phyloP scores from a whole-genome alignment of 2,888 invertebrate species.

The Bursaphelenchus okinawaensis region DNA sequence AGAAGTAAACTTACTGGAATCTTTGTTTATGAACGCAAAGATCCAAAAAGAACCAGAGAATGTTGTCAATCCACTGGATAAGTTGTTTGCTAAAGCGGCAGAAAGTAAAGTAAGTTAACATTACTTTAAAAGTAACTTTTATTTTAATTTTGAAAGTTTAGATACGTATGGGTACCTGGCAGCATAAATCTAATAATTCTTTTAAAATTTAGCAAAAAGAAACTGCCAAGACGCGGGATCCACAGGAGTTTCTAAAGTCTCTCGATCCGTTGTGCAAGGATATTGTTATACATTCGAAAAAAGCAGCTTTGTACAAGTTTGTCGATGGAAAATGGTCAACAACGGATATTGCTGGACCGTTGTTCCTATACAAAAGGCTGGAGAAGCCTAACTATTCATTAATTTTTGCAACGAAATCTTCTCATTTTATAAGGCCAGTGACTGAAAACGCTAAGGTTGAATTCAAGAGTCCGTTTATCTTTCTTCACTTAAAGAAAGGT shows the following conservation, averaged over 20 bases:
- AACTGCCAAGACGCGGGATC: background rate
- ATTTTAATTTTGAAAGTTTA: too few species aligned
- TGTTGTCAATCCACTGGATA: background rate
- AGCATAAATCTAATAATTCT: too few species aligned
- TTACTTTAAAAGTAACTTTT: too few species aligned
- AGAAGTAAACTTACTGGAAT: too few species aligned
- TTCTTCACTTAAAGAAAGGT: background rate
- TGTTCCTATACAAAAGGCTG: conserved; percentile 47
- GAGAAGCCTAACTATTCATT: conserved; percentile 39
- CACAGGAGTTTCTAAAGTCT: conserved; percentile 34
- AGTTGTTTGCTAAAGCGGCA: background rate
- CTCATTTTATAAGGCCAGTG: background rate
- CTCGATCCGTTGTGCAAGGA: conserved; percentile 42
- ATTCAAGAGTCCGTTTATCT: background rate
- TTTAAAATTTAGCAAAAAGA: background rate
- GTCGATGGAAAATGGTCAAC: conserved; percentile 39
- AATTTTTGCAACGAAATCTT: conserved; percentile 33
- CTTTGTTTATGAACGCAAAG: background rate
- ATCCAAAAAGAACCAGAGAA: background rate
- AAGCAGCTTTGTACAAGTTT: conserved; percentile 43
- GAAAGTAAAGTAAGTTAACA: background rate
- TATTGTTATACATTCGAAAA: conserved; percentile 36
- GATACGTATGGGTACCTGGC: too few species aligned
- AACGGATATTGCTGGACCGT: conserved; percentile 44
- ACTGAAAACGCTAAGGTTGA: background rate